Evolutionary conservation across 2,888 invertebrate genomes (phyloP).

Genomic region (Drosophila lutescens): DNA sequence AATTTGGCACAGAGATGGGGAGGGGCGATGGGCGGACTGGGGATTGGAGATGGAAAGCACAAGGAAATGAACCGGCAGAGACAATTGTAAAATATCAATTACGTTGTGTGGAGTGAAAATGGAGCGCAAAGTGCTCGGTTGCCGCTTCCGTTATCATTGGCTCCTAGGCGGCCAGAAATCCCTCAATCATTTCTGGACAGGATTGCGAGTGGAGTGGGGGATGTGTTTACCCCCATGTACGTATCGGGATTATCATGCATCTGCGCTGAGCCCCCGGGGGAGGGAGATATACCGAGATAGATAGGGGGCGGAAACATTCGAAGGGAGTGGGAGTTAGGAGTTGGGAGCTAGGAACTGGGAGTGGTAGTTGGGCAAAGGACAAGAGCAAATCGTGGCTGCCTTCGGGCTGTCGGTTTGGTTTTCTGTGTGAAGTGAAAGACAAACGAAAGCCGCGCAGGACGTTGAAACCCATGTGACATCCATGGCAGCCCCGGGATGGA

Average conservation of each 20-base stretch:
- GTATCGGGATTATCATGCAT: slow-evolving; percentile 52
- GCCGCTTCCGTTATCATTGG: slow-evolving; percentile 50
- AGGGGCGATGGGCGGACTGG: too few relatives aligned
- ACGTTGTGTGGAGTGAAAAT: slow-evolving; percentile 56
- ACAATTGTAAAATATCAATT: slow-evolving; percentile 77
- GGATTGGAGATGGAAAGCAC: background rate
- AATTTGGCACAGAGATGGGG: slow-evolving; percentile 59
- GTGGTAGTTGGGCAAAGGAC: background rate
- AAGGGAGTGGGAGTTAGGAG: background rate
- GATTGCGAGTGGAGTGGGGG: slow-evolving; percentile 31
- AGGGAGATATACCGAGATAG: slow-evolving; percentile 31
- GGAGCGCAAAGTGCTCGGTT: slow-evolving; percentile 68
- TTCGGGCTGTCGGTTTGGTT: slow-evolving; percentile 26
- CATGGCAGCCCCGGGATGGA: slow-evolving; percentile 19
- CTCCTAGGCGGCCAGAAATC: slow-evolving; percentile 60
- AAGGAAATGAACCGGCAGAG: slow-evolving; percentile 29
- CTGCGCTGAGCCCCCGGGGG: slow-evolving; percentile 39
- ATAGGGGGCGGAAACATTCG: background rate
- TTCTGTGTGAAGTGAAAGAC: slow-evolving; percentile 51
- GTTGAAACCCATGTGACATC: slow-evolving; percentile 48
- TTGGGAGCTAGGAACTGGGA: background rate
- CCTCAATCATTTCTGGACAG: slow-evolving; percentile 75
- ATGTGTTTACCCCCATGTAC: slow-evolving; percentile 28
- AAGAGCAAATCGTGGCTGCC: slow-evolving; percentile 24
- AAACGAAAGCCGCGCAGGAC: slow-evolving; percentile 50